A percentile compares a stretch with the other conserved stretches of the same genome.
Conservation (phyloP, 2,888 invertebrate species). For the Eristalinus sepulchralis region DNA sequence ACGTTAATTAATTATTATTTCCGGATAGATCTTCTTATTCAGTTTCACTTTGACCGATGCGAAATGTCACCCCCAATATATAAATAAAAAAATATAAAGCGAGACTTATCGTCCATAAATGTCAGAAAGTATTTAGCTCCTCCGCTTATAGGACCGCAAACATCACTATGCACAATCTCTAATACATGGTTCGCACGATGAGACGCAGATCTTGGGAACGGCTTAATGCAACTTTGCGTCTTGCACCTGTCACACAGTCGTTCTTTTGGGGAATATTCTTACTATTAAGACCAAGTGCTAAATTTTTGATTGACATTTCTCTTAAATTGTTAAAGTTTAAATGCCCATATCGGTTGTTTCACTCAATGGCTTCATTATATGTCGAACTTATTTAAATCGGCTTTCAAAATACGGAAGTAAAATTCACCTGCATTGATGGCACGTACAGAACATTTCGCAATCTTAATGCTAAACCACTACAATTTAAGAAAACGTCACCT, state of each 20-base stretch:
- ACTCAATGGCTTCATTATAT: neutral
- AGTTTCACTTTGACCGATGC: too few species aligned
- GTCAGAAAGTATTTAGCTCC: too few species aligned
- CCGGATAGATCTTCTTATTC: too few species aligned
- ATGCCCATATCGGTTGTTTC: constrained; percentile 1
- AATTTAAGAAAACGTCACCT: constrained; percentile 15
- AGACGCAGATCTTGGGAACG: too few species aligned
- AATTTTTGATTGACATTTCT: constrained; percentile 4
- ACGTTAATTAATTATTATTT: too few species aligned
- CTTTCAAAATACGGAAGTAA: neutral
- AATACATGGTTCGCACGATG: too few species aligned
- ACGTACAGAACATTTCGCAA: constrained; percentile 23
- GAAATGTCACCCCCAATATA: too few species aligned
- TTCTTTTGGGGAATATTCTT: neutral
- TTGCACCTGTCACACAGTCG: constrained; percentile 48
- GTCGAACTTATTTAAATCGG: too few species aligned
- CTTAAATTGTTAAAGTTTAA: neutral
- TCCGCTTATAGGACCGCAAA: too few species aligned
- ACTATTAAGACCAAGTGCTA: neutral
- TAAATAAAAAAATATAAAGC: too few species aligned
- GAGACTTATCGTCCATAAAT: too few species aligned
- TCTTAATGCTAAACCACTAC: neutral
- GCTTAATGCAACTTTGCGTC: constrained; percentile 58
- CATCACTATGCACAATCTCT: too few species aligned
- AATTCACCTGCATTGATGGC: constrained; percentile 8